phyloP scores from a whole-genome alignment of 2,797 vertebrate species.

The Myotis vivesi region DNA sequence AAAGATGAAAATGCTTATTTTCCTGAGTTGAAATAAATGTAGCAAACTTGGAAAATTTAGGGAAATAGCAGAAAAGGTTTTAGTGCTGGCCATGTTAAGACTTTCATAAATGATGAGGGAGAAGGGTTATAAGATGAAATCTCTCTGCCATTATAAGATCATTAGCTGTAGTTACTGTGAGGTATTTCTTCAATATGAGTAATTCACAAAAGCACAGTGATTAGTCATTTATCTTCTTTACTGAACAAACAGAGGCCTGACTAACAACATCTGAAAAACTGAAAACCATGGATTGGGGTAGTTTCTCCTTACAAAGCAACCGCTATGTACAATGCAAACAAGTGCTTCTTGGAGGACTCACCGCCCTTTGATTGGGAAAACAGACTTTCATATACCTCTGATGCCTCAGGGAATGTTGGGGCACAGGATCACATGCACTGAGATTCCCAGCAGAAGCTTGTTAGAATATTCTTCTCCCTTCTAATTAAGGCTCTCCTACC shows the following conservation, averaged over 20 bases:
- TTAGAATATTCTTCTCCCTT: neutral
- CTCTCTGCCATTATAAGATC: neutral
- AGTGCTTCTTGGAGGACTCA: slow-evolving; percentile 26
- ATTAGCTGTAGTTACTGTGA: neutral
- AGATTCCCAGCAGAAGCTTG: neutral
- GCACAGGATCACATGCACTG: neutral
- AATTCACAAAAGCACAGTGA: neutral
- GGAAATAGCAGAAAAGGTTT: slow-evolving; percentile 18
- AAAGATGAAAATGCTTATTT: slow-evolving; percentile 64
- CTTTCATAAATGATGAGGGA: slow-evolving; percentile 4
- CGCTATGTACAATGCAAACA: neutral
- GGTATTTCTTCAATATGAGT: neutral
- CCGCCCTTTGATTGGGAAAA: neutral
- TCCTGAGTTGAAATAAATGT: slow-evolving; percentile 71
- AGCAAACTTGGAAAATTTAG: slow-evolving; percentile 40
- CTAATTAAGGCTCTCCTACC: slow-evolving; percentile 10
- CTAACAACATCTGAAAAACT: slow-evolving; percentile 21
- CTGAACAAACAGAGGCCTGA: neutral
- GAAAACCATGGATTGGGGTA: neutral
- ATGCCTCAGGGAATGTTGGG: neutral
- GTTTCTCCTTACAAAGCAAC: neutral
- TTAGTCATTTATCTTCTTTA: slow-evolving; percentile 6
- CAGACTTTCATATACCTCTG: neutral
- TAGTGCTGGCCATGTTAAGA: neutral
- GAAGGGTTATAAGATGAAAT: neutral